A percentile compares a stretch with the other conserved stretches of the same genome.
Evolutionary conservation across 2,113 vertebrate species (phyloP).

Genomic region (Dryoscopus gambensis): DNA sequence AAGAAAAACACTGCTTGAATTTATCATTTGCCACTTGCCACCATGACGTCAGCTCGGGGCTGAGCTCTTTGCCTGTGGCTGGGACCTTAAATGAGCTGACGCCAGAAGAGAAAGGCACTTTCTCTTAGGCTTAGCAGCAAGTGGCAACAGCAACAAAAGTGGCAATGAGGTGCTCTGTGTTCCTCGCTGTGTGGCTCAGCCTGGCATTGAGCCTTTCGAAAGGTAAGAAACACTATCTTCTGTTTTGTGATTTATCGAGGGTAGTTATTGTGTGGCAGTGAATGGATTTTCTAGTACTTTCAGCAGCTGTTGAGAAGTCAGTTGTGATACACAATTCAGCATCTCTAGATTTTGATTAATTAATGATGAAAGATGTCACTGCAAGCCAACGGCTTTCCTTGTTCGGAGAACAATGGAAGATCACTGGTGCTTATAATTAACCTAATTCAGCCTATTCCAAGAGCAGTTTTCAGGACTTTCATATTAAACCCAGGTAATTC

Average conservation of each 20-base stretch:
- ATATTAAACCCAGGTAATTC: background rate
- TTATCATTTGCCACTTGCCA: slow-evolving; percentile 23
- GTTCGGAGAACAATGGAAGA: background rate
- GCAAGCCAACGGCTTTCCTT: background rate
- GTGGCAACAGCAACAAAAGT: slow-evolving; percentile 7
- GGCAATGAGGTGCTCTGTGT: slow-evolving; percentile 37
- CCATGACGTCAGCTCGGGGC: slow-evolving; percentile 67
- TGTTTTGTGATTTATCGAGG: slow-evolving; percentile 18
- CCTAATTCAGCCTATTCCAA: background rate
- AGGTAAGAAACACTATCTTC: slow-evolving; percentile 69
- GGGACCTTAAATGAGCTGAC: slow-evolving; percentile 44
- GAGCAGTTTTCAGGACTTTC: background rate
- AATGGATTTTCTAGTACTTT: slow-evolving; percentile 2
- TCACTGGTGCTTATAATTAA: slow-evolving; percentile 29
- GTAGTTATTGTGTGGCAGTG: background rate
- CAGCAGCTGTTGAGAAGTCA: background rate
- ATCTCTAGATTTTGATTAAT: slow-evolving; percentile 21
- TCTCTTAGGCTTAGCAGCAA: background rate
- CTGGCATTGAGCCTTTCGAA: background rate
- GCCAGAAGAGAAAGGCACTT: slow-evolving; percentile 10
- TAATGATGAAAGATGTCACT: background rate
- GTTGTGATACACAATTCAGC: background rate
- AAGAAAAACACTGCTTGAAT: background rate
- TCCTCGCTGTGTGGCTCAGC: background rate
- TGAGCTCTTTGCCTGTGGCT: slow-evolving; percentile 60